These are phyloP conservation scores for Myxocyprinus asiaticus DNA, from an alignment of 2,113 vertebrate species.

Conservation along the genomic window DNA sequence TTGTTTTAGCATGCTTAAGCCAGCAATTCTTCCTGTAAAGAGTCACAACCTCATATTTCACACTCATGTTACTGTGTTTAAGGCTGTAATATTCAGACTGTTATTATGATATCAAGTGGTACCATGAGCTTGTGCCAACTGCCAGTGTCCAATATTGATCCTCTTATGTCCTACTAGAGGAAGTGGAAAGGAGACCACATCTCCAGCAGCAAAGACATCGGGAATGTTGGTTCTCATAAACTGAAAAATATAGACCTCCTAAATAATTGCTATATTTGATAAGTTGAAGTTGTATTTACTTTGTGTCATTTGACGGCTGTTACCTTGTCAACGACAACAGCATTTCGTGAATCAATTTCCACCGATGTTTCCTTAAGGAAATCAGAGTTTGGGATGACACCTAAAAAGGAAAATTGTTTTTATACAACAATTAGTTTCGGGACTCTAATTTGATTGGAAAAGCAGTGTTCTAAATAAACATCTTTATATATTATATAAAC, in stretches of 20 bases:
- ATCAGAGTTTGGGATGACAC: slow-evolving; percentile 75
- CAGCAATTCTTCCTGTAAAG: slow-evolving; percentile 79
- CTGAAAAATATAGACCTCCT: slow-evolving; percentile 61
- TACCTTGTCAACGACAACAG: slow-evolving; percentile 84
- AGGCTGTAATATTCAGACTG: neutral
- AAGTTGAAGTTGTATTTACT: neutral
- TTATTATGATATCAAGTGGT: slow-evolving; percentile 2
- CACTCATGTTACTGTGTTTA: neutral
- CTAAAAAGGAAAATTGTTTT: slow-evolving; percentile 59
- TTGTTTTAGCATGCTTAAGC: slow-evolving; percentile 81
- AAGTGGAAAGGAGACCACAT: slow-evolving; percentile 83
- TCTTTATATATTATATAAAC: no score
- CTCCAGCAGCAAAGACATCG: slow-evolving; percentile 81
- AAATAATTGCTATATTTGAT: neutral
- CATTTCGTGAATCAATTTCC: slow-evolving; percentile 67
- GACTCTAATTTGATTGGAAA: no score
- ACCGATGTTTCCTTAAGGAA: slow-evolving; percentile 78
- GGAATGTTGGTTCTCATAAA: slow-evolving; percentile 81
- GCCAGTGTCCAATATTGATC: slow-evolving; percentile 82
- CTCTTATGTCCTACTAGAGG: slow-evolving; percentile 63
- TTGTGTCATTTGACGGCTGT: neutral
- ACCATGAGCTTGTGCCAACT: slow-evolving; percentile 87
- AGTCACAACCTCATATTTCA: slow-evolving; percentile 1
- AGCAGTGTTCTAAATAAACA: no score
- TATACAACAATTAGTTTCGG: no score